phyloP scores from a whole-genome alignment of 2,113 vertebrate species.

The Ibidorhyncha struthersii region DNA sequence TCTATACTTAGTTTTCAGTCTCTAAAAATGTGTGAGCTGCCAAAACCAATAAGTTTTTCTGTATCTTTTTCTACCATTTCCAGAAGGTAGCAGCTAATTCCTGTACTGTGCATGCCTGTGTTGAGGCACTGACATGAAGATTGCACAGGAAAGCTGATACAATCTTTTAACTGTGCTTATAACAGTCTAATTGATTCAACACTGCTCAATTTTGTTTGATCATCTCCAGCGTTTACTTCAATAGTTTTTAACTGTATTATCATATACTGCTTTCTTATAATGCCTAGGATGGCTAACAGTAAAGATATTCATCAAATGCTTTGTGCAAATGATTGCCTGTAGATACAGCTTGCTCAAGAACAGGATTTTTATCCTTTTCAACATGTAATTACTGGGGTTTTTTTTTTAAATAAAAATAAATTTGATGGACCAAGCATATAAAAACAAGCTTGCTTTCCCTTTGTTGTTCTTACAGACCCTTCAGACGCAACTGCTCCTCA shows the following conservation, averaged over 20 bases:
- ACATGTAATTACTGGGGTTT: too few relatives aligned
- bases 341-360: neutral
- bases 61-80: neutral
- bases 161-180: neutral
- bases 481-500: neutral
- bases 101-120: neutral
- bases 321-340: neutral
- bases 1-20: neutral
- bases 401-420: neutral
- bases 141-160: neutral
- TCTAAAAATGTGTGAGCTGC: neutral
- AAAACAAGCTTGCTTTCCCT: neutral
- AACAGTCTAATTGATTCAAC: neutral
- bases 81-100: conserved; percentile 5
- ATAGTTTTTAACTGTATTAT: neutral
- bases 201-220: neutral
- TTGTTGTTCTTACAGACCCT: neutral
- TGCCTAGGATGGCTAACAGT: neutral
- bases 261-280: neutral
- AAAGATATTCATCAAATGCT: neutral
- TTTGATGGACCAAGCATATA: neutral
- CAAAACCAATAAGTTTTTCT: neutral
- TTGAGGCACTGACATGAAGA: neutral
- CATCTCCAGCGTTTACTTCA: neutral
- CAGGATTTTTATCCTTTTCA: neutral